Evolutionary conservation across 2,888 invertebrate genomes (phyloP), one percentile per base, ranked within the genome.

Genomic region (Aporophyla lueneburgensis): DNA sequence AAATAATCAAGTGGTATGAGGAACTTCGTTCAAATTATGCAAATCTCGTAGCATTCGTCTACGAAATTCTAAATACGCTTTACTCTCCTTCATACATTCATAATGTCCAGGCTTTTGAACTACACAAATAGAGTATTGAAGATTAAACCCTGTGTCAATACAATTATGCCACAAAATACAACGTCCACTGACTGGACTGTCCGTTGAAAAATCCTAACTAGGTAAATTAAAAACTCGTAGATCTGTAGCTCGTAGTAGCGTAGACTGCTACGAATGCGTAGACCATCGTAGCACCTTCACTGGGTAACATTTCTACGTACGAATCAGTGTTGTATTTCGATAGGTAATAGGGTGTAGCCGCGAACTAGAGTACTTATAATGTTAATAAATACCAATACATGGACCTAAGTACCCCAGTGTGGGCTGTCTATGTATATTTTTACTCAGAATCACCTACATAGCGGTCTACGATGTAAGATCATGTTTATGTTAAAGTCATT

Each of bases 191-290:
- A 10, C 14, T 46, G 33, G 3, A 33, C 12, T 1, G 53, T 46
- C n/a, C 16, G 1, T 65, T 27, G 19, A 46, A 58, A 49, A 46
- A 56, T 46, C 2, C 1, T 19, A n/a, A 19, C 33, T 33, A 33
- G 33, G 9, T 49, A 5, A 49, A 24, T 33, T 40, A 14, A 43
- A 24, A 54, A 0, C n/a, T 74, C 68, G 58, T 79, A 81, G 63
- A 63, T 24, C 61, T 70, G 80, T 81, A 80, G 81, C 76, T 43
- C 81, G 75, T 74, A 78, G 81, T 63, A 53, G 40, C 63, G 46
- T 70, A 74, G 75, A 10, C 33, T 46, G 76, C 80, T 81, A 80
- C 80, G 76, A 65, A 76, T 1, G 24, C 9, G 1, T 43, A 14
- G 2, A 59, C 16, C 54, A 66, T n/a, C 70, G 81, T 81, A 75